phyloP scores from a whole-genome alignment of 1,140 invertebrate species.

The Magallana ariakensis region DNA sequence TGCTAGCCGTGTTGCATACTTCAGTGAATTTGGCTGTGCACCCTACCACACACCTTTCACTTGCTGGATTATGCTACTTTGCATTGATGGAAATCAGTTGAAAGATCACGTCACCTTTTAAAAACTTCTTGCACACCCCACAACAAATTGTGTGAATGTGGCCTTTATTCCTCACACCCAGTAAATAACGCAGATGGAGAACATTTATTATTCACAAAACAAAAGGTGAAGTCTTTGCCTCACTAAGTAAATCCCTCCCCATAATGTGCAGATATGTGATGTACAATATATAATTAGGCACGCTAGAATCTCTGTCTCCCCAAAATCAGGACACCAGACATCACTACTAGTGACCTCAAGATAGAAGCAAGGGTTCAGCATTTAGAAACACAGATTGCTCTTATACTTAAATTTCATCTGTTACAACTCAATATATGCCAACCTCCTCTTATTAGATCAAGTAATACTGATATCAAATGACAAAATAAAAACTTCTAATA shows the following conservation, averaged over 20 bases:
- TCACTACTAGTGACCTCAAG: no score
- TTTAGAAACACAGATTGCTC: no score
- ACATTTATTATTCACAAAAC: constrained; percentile 12
- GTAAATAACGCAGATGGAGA: background rate
- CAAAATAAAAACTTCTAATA: no score
- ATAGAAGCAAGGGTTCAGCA: no score
- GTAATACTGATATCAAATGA: no score
- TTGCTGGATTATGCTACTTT: background rate
- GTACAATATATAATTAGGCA: constrained; percentile 2
- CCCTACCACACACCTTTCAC: background rate
- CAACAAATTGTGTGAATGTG: background rate
- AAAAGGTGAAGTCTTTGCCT: background rate
- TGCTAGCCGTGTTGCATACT: no score
- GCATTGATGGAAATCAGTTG: background rate
- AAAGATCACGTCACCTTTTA: background rate
- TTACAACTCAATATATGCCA: no score
- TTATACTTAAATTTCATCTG: no score
- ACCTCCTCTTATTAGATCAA: no score
- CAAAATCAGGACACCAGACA: no score
- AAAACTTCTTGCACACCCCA: background rate
- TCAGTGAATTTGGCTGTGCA: background rate
- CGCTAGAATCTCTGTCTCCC: background rate
- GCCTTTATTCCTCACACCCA: constrained; percentile 14
- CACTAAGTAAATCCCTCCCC: background rate
- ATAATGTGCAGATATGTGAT: background rate